These are phyloP conservation scores for Maniola hyperantus DNA, from an alignment of 2,888 invertebrate genomes.

Conservation along the genomic window DNA sequence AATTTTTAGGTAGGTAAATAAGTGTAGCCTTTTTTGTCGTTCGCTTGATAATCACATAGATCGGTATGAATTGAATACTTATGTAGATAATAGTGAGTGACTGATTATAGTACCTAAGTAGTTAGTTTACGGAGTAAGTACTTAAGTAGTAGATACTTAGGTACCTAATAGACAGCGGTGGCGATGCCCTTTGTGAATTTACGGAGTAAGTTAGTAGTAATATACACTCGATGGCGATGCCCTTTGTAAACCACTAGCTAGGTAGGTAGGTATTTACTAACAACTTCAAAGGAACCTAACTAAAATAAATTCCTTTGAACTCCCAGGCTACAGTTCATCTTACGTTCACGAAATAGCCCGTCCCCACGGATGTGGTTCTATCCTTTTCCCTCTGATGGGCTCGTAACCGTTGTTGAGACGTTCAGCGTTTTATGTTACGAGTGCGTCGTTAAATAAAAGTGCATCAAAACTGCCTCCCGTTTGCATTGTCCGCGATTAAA, in stretches of 20 bases:
- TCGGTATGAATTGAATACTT: conserved; percentile 1
- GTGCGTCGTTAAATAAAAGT: conserved; percentile 80
- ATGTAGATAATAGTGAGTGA: no score
- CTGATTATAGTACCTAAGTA: no score
- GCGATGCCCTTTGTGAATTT: no score
- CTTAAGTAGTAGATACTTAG: no score
- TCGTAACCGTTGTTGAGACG: conserved; percentile 77
- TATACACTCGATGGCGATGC: neutral
- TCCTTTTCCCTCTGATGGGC: conserved; percentile 57
- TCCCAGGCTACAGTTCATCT: conserved; percentile 14
- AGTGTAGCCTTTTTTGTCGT: neutral
- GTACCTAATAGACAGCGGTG: no score
- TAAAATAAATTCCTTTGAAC: conserved; percentile 18
- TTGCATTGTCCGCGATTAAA: conserved; percentile 77
- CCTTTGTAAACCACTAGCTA: neutral
- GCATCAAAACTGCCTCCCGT: conserved; percentile 77
- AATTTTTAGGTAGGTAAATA: no score
- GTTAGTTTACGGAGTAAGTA: no score
- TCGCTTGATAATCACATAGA: neutral
- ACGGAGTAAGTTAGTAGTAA: no score
- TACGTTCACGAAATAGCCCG: conserved; percentile 47
- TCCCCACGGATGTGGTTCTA: conserved; percentile 41
- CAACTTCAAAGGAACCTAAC: conserved; percentile 8
- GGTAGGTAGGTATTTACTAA: neutral
- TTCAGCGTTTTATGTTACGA: conserved; percentile 79